Conservation (phyloP, 2,113 vertebrate genomes). For the Struthidea cinerea region DNA sequence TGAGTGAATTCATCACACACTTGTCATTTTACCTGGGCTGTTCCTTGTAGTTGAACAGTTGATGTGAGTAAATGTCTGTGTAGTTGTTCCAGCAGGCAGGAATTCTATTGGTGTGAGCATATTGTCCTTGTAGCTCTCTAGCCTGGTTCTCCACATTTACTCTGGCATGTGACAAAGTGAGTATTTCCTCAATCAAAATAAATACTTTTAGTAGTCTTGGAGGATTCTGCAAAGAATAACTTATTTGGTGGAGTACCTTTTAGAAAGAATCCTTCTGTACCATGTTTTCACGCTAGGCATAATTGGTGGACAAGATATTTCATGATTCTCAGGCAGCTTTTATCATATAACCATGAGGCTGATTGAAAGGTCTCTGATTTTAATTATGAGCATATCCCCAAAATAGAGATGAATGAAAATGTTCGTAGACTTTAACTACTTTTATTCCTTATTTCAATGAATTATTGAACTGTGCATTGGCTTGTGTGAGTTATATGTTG, state of each 20-base stretch:
- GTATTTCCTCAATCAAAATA: background rate
- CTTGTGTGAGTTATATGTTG: background rate
- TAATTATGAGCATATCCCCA: background rate
- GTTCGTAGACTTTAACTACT: background rate
- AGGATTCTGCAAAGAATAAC: background rate
- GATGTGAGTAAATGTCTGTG: background rate
- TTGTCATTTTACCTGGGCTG: background rate
- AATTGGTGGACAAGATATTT: background rate
- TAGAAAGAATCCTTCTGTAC: background rate
- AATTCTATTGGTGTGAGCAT: background rate
- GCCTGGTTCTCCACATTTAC: background rate
- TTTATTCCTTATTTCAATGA: background rate
- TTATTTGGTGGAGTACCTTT: background rate
- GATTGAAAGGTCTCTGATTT: background rate
- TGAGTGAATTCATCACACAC: background rate
- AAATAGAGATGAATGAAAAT: background rate
- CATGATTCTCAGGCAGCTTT: background rate
- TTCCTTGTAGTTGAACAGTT: background rate
- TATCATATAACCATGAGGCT: background rate
- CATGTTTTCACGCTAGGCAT: background rate
- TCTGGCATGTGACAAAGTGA: background rate
- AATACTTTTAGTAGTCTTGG: background rate
- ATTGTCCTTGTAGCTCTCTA: background rate
- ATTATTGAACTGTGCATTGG: background rate
- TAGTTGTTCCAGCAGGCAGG: background rate